These are phyloP conservation scores for Scaptomyza flava DNA, from an alignment of 2,888 invertebrate genomes.

Conservation along the genomic window DNA sequence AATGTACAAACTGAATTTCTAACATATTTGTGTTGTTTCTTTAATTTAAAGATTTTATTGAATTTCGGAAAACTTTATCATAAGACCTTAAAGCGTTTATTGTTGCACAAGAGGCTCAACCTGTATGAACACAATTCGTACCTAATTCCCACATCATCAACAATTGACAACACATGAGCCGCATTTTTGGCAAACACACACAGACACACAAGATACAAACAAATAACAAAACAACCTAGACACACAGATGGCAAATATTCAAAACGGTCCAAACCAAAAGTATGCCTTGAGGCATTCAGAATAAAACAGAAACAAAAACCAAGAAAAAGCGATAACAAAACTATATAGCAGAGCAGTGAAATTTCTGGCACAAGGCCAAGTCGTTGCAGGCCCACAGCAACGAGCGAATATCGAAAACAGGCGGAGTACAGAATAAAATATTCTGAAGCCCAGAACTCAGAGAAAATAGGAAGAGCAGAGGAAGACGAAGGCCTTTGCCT, in stretches of 20 bases:
- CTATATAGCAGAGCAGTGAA: slow-evolving; percentile 49
- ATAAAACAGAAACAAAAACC: slow-evolving; percentile 48
- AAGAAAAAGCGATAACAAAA: slow-evolving; percentile 55
- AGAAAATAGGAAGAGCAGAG: neutral
- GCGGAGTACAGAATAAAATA: slow-evolving; percentile 50
- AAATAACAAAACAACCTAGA: slow-evolving; percentile 27
- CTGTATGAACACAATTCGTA: slow-evolving; percentile 43
- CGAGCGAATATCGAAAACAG: slow-evolving; percentile 48
- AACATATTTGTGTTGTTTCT: neutral
- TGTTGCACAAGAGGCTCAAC: slow-evolving; percentile 8
- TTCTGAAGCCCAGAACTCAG: slow-evolving; percentile 19
- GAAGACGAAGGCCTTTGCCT: too few species aligned
- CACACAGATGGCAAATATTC: slow-evolving; percentile 66
- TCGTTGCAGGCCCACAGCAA: slow-evolving; percentile 34
- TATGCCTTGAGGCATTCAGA: slow-evolving; percentile 51
- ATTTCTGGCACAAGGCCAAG: slow-evolving; percentile 73
- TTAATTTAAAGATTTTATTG: neutral
- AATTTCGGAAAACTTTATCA: slow-evolving; percentile 19
- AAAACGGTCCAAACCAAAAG: slow-evolving; percentile 64
- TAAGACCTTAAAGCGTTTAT: slow-evolving; percentile 28
- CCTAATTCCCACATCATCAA: slow-evolving; percentile 78
- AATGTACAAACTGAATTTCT: neutral
- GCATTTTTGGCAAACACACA: slow-evolving; percentile 57
- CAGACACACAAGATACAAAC: slow-evolving; percentile 30
- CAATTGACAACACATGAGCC: slow-evolving; percentile 73